Evolutionary conservation across 2,113 vertebrate species (phyloP).

Genomic region (Oncorhynchus mykiss): DNA sequence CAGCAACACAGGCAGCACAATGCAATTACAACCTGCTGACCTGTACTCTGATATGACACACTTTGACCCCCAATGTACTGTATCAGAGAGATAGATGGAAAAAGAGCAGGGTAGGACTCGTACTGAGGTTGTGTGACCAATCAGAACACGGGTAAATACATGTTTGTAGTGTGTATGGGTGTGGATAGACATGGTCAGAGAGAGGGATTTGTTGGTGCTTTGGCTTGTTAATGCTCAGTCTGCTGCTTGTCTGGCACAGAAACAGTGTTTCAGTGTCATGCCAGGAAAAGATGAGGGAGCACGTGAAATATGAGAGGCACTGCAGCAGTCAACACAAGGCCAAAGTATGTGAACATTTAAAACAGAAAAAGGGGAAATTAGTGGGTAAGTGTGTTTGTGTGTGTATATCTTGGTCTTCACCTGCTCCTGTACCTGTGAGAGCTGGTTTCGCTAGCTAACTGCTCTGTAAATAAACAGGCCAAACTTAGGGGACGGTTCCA

Average conservation of each 20-base stretch:
- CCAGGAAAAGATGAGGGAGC: not conserved
- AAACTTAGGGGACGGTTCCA: conserved; percentile 11
- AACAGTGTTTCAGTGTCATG: conserved; percentile 6
- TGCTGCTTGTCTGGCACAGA: not conserved
- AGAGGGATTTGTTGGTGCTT: not conserved
- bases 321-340: not conserved
- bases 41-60: too few relatives aligned
- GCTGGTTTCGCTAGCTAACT: conserved; percentile 9
- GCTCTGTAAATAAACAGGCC: conserved; percentile 13
- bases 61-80: too few relatives aligned
- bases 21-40: not conserved
- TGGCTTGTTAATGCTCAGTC: not conserved
- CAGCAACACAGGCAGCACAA: not conserved
- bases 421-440: not conserved
- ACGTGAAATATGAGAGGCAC: not conserved
- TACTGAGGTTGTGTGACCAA: too few relatives aligned
- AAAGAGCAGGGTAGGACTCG: too few relatives aligned
- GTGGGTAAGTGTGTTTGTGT: not conserved
- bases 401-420: conserved; percentile 5
- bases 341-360: conserved; percentile 4
- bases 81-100: too few relatives aligned
- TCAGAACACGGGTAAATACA: not conserved
- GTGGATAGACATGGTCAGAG: not conserved
- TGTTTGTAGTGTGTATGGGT: not conserved
- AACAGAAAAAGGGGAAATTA: not conserved